Evolutionary conservation across 2,797 vertebrate species (phyloP).

Genomic region (Pristis pectinata): DNA sequence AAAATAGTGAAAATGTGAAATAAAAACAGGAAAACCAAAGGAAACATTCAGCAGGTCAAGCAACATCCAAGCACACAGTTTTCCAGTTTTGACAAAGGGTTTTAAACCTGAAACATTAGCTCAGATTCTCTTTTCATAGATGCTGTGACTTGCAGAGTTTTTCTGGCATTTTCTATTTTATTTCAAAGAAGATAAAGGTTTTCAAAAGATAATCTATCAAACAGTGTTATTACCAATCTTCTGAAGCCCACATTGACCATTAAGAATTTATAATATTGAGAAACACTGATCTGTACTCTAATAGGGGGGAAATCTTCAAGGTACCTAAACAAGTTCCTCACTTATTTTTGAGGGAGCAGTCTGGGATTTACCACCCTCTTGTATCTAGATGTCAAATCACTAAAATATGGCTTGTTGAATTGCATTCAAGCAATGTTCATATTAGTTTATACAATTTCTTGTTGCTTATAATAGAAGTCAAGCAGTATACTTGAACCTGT

Average conservation of each 20-base stretch:
- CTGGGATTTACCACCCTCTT: background rate
- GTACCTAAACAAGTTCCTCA: no score
- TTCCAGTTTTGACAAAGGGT: no score
- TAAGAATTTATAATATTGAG: background rate
- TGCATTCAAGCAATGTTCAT: background rate
- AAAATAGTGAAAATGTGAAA: no score
- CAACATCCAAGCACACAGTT: no score
- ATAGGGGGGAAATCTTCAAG: background rate
- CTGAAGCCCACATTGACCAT: background rate
- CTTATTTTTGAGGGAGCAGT: background rate
- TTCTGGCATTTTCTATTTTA: no score
- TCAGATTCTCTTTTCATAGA: no score
- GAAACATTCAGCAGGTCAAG: no score
- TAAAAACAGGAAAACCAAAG: no score
- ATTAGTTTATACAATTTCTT: background rate
- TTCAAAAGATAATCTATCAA: background rate
- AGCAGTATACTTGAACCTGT: background rate
- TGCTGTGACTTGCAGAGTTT: no score
- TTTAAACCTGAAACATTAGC: no score
- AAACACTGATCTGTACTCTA: background rate
- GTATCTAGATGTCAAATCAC: background rate
- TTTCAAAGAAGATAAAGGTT: no score
- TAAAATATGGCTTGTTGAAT: background rate
- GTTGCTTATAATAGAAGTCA: background rate
- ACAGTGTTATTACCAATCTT: conserved; percentile 16